Evolutionary conservation across 2,888 invertebrate species (phyloP).

Genomic region (Sarcophaga rosellei): DNA sequence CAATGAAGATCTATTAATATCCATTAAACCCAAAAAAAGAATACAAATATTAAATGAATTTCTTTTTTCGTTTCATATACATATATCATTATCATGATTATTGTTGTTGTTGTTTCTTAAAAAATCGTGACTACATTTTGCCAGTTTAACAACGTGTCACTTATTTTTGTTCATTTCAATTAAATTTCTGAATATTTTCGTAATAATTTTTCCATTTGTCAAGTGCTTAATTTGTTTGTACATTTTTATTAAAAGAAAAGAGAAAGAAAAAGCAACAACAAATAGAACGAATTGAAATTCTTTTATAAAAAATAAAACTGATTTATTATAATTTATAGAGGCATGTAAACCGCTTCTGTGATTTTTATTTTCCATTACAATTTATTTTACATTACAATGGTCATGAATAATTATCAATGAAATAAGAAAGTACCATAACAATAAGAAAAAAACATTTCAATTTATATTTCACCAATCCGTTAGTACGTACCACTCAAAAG

Average conservation of each 20-base stretch:
- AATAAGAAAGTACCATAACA: not conserved
- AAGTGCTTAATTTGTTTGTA: slow-evolving; percentile 64
- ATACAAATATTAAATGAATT: no score
- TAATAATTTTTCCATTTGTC: slow-evolving; percentile 50
- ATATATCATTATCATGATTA: not conserved
- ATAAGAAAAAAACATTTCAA: no score
- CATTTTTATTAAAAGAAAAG: slow-evolving; percentile 44
- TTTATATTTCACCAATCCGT: no score
- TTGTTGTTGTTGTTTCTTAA: not conserved
- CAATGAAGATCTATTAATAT: slow-evolving; percentile 25
- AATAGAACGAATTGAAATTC: not conserved
- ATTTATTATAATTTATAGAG: slow-evolving; percentile 27
- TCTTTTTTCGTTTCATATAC: not conserved
- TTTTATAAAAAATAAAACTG: slow-evolving; percentile 37
- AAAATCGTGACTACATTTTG: slow-evolving; percentile 34
- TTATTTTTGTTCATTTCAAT: slow-evolving; percentile 38
- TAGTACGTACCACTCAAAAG: no score
- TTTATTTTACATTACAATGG: no score
- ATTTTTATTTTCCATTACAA: not conserved
- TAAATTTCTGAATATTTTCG: slow-evolving; percentile 20
- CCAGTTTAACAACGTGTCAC: slow-evolving; percentile 10
- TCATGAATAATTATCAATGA: not conserved
- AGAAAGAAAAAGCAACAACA: not conserved
- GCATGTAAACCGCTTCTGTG: not conserved
- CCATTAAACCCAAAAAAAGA: not conserved